These are phyloP conservation scores for Epinotia brunnichana DNA, from an alignment of 2,888 invertebrate species.

Conservation along the genomic window DNA sequence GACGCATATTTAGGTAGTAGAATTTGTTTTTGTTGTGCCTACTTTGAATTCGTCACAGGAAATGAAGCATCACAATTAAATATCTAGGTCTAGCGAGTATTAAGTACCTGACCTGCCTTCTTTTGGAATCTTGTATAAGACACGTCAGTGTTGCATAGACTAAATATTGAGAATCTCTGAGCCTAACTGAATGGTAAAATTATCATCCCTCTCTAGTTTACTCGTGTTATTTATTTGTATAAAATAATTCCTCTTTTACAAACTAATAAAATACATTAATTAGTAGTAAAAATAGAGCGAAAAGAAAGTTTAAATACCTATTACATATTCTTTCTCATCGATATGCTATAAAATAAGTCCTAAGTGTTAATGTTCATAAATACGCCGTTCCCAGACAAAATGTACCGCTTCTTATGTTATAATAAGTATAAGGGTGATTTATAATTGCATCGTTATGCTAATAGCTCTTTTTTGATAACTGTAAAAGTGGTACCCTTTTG, in stretches of 20 bases:
- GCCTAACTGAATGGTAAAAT: slow-evolving; percentile 60
- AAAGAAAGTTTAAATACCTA: not conserved
- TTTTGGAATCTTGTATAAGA: slow-evolving; percentile 39
- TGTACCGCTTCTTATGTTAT: not conserved
- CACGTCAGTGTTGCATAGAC: slow-evolving; percentile 34
- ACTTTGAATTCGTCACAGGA: slow-evolving; percentile 34
- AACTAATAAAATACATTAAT: slow-evolving; percentile 15
- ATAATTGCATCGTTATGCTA: too few relatives aligned
- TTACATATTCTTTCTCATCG: not conserved
- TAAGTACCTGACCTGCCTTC: slow-evolving; percentile 41
- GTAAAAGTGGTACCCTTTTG: not conserved
- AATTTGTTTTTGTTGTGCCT: slow-evolving; percentile 33
- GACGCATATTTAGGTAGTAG: slow-evolving; percentile 42
- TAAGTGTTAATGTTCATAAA: not conserved
- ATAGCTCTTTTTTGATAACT: not conserved
- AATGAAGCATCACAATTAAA: slow-evolving; percentile 36
- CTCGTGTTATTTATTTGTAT: slow-evolving; percentile 17
- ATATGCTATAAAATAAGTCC: not conserved
- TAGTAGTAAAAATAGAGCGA: not conserved
- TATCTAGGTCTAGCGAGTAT: slow-evolving; percentile 29
- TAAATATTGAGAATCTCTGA: slow-evolving; percentile 45
- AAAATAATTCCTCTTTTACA: slow-evolving; percentile 16
- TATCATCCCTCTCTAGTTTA: slow-evolving; percentile 41
- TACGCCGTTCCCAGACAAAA: not conserved
- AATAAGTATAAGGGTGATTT: not conserved